phyloP scores from a whole-genome alignment of 2,888 invertebrate genomes.

The Arrhopalites spinosus region DNA sequence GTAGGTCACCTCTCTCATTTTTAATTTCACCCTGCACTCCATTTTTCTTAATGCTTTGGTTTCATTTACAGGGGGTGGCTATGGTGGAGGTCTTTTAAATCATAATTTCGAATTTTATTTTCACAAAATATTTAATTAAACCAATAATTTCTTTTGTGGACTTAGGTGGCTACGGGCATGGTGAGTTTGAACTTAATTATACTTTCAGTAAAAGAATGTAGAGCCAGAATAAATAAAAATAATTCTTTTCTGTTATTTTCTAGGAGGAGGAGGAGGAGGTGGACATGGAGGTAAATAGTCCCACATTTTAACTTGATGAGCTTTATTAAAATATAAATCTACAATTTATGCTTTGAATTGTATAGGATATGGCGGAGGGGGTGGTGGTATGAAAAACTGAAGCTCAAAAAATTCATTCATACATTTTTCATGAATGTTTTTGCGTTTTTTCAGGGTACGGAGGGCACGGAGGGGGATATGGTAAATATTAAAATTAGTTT shows the following conservation, averaged over 20 bases:
- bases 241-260: background rate
- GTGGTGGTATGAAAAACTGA: no score
- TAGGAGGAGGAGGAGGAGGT: conserved; percentile 19
- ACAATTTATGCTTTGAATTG: background rate
- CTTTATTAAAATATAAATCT: background rate
- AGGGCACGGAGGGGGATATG: conserved; percentile 18
- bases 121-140: background rate
- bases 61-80: background rate
- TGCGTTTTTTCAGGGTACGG: no score
- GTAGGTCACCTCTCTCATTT: conserved; percentile 5
- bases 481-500: background rate
- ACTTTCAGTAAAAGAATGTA: background rate
- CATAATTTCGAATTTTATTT: background rate
- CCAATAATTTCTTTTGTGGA: background rate
- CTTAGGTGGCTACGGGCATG: conserved; percentile 18
- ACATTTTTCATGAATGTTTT: no score
- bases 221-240: background rate
- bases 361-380: conserved; percentile 3
- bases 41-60: background rate
- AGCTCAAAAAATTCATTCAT: no score
- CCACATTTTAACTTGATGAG: background rate
- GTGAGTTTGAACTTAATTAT: background rate
- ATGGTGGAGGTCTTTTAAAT: background rate
- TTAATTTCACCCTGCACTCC: background rate
- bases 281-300: background rate